Base-by-base conservation (phyloP, 2,888 invertebrate species). In the Molanna angustata region DNA sequence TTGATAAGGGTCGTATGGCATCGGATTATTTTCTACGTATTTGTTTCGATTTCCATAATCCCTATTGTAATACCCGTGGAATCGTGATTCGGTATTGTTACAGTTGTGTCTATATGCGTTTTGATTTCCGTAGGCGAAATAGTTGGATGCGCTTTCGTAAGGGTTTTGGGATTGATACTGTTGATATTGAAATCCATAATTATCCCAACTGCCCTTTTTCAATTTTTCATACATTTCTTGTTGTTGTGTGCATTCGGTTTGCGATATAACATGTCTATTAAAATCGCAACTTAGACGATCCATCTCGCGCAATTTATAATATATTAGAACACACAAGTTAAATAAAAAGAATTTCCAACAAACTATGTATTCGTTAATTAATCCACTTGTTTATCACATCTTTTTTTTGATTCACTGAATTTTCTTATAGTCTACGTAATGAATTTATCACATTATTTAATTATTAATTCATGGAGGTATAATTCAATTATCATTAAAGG, bases 221-320 rank as follows among this genome's bases (percentile, higher is more conserved):
- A n/a, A 11, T 4, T 14, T 20, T 9, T 43, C 37, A 2, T 20
- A 33, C n/a, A 43, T 39, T 44, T 44, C 27, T 22, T 44, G 45
- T 18, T 51, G 33, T 18, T 18, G 13, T 6, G 22, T 21, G n/a
- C n/a, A n/a, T n/a, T n/a, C n/a, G n/a, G n/a, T n/a, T n/a, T 22
- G 48, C 4, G 41, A 45, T 1, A 52, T 42, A 3, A 21, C 14
- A 16, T 50, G 50, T 13, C 50, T 40, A 17, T 54, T 46, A 31
- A 54, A 54, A 20, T 54, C 54, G 31, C 42, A 47, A 49, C 54
- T 57, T 14, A 59, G 19, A 14, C 57, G 47, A 18, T 57, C 55
- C 55, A 53, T 59, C 11, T 32, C 53, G n/a, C 9, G n/a, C n/a
- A n/a, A n/a, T n/a, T n/a, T n/a, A n/a, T n/a, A n/a, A n/a, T n/a